Evolutionary conservation across 1,140 invertebrate species (phyloP).

Genomic region (Plodia interpunctella): DNA sequence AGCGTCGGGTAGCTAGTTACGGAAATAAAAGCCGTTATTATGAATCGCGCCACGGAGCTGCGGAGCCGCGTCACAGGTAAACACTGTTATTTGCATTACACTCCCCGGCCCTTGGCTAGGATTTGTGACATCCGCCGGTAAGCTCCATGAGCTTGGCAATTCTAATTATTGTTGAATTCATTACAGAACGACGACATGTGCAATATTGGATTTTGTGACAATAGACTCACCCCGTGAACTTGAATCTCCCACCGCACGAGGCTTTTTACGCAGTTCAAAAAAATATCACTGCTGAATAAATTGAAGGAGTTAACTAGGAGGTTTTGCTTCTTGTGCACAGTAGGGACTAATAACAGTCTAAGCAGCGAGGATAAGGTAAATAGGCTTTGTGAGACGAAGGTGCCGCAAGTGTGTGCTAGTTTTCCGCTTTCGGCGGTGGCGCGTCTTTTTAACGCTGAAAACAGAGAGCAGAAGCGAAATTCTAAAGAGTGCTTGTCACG

Average conservation of each 20-base stretch:
- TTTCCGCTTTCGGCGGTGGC: constrained; percentile 21
- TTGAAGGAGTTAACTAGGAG: too few relatives aligned
- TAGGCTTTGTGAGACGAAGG: constrained; percentile 23
- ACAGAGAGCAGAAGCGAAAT: constrained; percentile 6
- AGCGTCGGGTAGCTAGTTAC: constrained; percentile 63
- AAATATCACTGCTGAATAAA: too few relatives aligned
- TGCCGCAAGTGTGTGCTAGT: constrained; percentile 30
- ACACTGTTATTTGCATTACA: constrained; percentile 62
- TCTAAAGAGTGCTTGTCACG: constrained; percentile 9
- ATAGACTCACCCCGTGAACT: constrained; percentile 8
- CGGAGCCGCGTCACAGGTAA: constrained; percentile 40
- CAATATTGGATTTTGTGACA: constrained; percentile 38
- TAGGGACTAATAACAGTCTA: too few relatives aligned
- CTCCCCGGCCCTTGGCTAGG: constrained; percentile 50
- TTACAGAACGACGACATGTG: constrained; percentile 36
- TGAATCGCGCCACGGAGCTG: constrained; percentile 39
- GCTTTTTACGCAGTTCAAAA: too few relatives aligned
- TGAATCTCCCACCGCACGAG: neutral
- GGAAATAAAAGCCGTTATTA: constrained; percentile 71
- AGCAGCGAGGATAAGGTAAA: constrained; percentile 14
- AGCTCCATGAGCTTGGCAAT: constrained; percentile 31
- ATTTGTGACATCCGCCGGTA: constrained; percentile 65
- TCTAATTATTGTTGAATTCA: constrained; percentile 48
- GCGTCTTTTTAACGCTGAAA: constrained; percentile 14
- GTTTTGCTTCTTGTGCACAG: too few relatives aligned